A percentile compares a stretch with the other conserved stretches of the same genome.
Evolutionary conservation across 2,113 vertebrate genomes (phyloP).

Genomic region (Scophthalmus maximus): DNA sequence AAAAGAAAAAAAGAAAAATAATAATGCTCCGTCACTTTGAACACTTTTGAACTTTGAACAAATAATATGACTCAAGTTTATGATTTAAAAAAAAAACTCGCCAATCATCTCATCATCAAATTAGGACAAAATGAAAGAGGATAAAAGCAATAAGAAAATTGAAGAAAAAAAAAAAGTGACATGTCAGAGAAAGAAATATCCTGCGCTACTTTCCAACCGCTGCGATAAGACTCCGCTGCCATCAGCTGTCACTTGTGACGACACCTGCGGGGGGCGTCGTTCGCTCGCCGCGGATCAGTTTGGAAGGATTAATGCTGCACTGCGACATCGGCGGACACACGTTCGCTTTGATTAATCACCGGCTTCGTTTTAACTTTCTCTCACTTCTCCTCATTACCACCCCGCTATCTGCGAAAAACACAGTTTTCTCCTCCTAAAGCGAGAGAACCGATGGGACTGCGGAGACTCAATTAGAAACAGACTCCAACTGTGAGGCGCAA

Average conservation of each 20-base stretch:
- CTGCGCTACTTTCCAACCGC: constrained; percentile 29
- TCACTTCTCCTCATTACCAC: background rate
- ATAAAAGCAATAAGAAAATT: constrained; percentile 5
- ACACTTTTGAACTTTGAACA: too few species aligned
- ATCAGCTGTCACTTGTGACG: constrained; percentile 46
- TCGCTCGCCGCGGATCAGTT: constrained; percentile 51
- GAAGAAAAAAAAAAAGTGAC: constrained; percentile 22
- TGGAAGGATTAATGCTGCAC: constrained; percentile 21
- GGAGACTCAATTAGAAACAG: constrained; percentile 37
- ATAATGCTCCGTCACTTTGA: too few species aligned
- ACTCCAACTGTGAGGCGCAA: constrained; percentile 24
- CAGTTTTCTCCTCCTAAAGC: constrained; percentile 21
- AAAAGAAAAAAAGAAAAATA: too few species aligned
- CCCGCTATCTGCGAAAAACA: constrained; percentile 16
- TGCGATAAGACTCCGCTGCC: constrained; percentile 28
- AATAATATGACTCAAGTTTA: too few species aligned
- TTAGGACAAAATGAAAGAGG: constrained; percentile 29
- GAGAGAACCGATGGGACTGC: constrained; percentile 7
- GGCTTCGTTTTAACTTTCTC: too few species aligned
- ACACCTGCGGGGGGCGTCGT: constrained; percentile 46
- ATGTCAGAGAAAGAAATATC: constrained; percentile 13
- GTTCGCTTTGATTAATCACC: constrained; percentile 52
- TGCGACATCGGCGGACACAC: constrained; percentile 49
- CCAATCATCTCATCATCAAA: background rate
- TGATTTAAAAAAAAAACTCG: too few species aligned